A percentile compares a stretch with the other conserved stretches of the same genome.
These are phyloP conservation scores for Papilio demoleus DNA, from an alignment of 2,888 invertebrate genomes.

Conservation along the genomic window DNA sequence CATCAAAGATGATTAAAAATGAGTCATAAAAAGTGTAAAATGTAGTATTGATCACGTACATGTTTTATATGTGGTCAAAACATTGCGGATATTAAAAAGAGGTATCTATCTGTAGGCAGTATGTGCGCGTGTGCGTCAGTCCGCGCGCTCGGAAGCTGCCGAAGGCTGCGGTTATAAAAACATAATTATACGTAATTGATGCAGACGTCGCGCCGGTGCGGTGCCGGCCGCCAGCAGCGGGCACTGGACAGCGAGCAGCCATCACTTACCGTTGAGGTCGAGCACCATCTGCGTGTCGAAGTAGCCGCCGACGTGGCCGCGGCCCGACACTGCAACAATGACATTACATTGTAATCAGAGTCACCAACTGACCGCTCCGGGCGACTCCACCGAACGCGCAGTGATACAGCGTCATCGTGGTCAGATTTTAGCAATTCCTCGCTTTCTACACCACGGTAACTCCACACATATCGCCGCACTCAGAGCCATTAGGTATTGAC, in stretches of 20 bases:
- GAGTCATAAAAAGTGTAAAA: not conserved
- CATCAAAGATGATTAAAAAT: not conserved
- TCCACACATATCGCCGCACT: not conserved
- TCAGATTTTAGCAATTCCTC: not conserved
- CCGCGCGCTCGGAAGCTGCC: constrained; percentile 30
- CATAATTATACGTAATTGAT: constrained; percentile 56
- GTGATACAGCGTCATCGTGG: not conserved
- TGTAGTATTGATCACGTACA: not conserved
- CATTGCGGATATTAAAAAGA: not conserved
- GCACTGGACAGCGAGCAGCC: constrained; percentile 45
- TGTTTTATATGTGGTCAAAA: not conserved
- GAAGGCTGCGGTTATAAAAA: constrained; percentile 52
- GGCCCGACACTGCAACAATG: constrained; percentile 77
- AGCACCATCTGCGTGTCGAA: constrained; percentile 81
- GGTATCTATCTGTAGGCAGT: not conserved
- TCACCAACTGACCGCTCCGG: constrained; percentile 39
- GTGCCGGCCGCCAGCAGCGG: constrained; percentile 45
- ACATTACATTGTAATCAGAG: constrained; percentile 54
- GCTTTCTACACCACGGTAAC: too few relatives aligned
- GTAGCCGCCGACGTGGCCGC: constrained; percentile 78
- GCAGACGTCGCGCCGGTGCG: constrained; percentile 30
- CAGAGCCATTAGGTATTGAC: not conserved
- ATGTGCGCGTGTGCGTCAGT: constrained; percentile 8
- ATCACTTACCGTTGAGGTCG: constrained; percentile 77
- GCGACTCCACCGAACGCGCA: not conserved